These are phyloP conservation scores for Ceriagrion tenellum DNA, from an alignment of 2,888 invertebrate species.

Conservation along the genomic window DNA sequence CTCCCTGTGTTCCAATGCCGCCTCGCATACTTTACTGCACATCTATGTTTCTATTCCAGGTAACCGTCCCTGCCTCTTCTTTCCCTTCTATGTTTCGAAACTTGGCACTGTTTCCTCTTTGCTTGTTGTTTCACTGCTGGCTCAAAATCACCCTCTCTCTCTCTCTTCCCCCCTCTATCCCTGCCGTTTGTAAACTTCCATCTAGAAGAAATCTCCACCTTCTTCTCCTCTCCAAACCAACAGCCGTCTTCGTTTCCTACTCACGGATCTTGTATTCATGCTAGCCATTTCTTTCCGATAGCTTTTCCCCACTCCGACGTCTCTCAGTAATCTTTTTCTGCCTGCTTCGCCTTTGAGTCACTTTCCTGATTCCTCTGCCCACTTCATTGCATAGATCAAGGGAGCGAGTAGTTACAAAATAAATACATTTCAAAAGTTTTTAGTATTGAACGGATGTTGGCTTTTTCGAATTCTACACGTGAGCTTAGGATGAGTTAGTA, in stretches of 20 bases:
- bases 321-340: neutral
- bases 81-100: neutral
- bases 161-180: neutral
- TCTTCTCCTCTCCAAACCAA: conserved; percentile 18
- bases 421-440: too few species aligned
- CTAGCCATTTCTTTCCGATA: neutral
- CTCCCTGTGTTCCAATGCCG: neutral
- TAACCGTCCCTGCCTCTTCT: neutral
- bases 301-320: neutral
- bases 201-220: conserved; percentile 23
- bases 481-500: too few species aligned
- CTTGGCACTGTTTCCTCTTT: neutral
- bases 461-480: too few species aligned
- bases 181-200: conserved; percentile 49
- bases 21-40: neutral
- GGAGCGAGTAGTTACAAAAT: too few species aligned
- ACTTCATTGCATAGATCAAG: too few species aligned
- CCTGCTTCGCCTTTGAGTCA: too few species aligned
- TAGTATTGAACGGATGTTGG: too few species aligned
- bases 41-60: conserved; percentile 34
- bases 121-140: conserved; percentile 60
- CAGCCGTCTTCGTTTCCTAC: conserved; percentile 6
- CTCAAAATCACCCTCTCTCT: conserved; percentile 25
- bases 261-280: neutral
- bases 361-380: too few species aligned